Percentiles rank a stretch among this genome's conserved stretches.
Evolutionary conservation across 2,888 invertebrate species (phyloP).

Genomic region (Rhaphigaster nebulosa): DNA sequence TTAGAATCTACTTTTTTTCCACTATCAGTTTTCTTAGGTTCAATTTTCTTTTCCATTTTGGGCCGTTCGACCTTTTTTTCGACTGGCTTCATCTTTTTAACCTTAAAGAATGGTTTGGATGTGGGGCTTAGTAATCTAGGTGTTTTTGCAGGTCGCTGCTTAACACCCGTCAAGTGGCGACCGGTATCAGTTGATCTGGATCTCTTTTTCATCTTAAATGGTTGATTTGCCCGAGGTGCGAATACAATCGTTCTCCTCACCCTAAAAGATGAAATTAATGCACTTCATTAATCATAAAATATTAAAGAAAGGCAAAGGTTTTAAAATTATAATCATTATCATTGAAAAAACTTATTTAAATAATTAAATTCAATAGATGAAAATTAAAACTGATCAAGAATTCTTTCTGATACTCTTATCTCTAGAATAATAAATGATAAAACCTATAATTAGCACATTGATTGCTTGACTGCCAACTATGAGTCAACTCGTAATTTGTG

Average conservation of each 20-base stretch:
- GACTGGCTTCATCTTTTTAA: neutral
- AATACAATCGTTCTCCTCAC: conserved; percentile 24
- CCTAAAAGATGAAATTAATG: neutral
- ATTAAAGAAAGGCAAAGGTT: neutral
- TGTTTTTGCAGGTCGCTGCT: neutral
- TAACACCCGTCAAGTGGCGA: too few relatives aligned
- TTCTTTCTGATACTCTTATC: too few relatives aligned
- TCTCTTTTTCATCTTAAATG: conserved; percentile 6
- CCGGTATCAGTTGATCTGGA: neutral
- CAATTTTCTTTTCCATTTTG: neutral
- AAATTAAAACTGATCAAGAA: too few relatives aligned
- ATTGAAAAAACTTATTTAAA: too few relatives aligned
- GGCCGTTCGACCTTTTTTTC: conserved; percentile 13
- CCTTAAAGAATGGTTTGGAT: neutral
- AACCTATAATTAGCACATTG: too few relatives aligned
- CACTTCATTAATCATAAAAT: neutral
- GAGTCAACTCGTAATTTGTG: too few relatives aligned
- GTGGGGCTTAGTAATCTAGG: conserved; percentile 29
- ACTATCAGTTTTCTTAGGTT: conserved; percentile 11
- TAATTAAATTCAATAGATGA: too few relatives aligned
- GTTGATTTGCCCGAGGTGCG: conserved; percentile 21
- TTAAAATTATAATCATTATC: too few relatives aligned
- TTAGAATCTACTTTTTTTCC: neutral
- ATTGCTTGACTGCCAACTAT: too few relatives aligned
- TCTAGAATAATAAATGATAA: too few relatives aligned